A percentile compares a stretch with the other conserved stretches of the same genome.
phyloP scores from a whole-genome alignment of 1,140 invertebrate species.

The Diabrotica virgifera region DNA sequence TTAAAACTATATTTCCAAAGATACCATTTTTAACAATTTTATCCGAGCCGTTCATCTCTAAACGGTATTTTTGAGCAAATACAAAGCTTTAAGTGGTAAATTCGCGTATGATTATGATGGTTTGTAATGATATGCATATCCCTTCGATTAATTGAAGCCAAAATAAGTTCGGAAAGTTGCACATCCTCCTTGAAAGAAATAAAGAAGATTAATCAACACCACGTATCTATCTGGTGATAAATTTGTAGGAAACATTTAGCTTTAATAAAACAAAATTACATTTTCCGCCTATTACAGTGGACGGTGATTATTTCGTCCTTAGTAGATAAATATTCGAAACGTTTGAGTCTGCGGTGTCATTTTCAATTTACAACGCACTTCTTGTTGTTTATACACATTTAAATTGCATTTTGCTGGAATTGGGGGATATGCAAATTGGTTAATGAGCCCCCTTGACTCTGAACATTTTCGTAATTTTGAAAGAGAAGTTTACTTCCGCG shows the following conservation, averaged over 20 bases:
- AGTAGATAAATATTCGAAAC: slow-evolving; percentile 5
- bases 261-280: slow-evolving; percentile 24
- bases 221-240: slow-evolving; percentile 11
- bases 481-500: no score
- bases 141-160: no score
- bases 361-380: slow-evolving; percentile 4
- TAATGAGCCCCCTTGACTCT: neutral
- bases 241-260: slow-evolving; percentile 25
- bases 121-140: no score
- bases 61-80: no score
- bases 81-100: no score
- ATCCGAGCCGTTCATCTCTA: no score
- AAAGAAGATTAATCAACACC: slow-evolving; percentile 14
- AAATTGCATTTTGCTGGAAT: slow-evolving; percentile 6
- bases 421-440: slow-evolving; percentile 7
- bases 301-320: slow-evolving; percentile 25
- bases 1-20: no score
- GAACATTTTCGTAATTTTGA: no score
- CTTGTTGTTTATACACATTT: slow-evolving; percentile 14
- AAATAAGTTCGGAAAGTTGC: neutral
- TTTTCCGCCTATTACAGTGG: slow-evolving; percentile 27
- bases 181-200: slow-evolving; percentile 14
- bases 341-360: slow-evolving; percentile 4
- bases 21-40: no score
- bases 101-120: no score